Base-by-base conservation (phyloP, 1,140 invertebrate species). In the Drosophila persimilis region DNA sequence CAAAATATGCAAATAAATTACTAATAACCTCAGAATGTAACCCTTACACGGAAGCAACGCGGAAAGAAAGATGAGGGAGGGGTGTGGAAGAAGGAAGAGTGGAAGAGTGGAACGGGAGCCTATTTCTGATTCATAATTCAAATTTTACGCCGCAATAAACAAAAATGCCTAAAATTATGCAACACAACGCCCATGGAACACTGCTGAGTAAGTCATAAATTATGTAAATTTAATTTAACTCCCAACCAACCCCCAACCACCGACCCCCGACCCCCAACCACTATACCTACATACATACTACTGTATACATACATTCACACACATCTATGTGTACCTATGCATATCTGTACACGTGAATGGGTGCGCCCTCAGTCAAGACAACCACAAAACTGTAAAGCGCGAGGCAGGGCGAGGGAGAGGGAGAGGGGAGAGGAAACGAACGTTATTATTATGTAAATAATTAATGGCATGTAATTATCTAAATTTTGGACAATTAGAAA, bases 191-290 rank as follows among this genome's bases (percentile, higher is more conserved):
- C 79, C 81, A 74, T 77, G 80, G 11, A 80, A 65, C 79, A 88
- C 78, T 83, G 84, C 83, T 79, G 83, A 86, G 83, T 86, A 86
- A 86, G 83, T 89, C 84, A 89, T 89, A 86, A 89, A 89, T 86
- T 86, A 86, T 86, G 83, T 86, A 89, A 89, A 89, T 86, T 86
- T 89, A 89, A 86, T 86, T 86, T 88, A 79, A 83, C 78, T 62
- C 79, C 84, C 70, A 77, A 51, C 50, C 11, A 45, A 26, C 46
- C 31, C 22, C 26, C 8, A 41, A 0, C 46, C 26, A 35, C 43
- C 15, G 15, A 15, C 15, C 24, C 24, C 24, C 0, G 5, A 24
- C 24, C 24, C 24, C 24, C 55, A 44, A 35, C 46, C 26, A 35
- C 43, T 39, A 50, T 55, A 29, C 44, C 55, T 39, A 39, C 46